Conservation (phyloP, 2,888 invertebrate species). For the Stenodera caucasica region DNA sequence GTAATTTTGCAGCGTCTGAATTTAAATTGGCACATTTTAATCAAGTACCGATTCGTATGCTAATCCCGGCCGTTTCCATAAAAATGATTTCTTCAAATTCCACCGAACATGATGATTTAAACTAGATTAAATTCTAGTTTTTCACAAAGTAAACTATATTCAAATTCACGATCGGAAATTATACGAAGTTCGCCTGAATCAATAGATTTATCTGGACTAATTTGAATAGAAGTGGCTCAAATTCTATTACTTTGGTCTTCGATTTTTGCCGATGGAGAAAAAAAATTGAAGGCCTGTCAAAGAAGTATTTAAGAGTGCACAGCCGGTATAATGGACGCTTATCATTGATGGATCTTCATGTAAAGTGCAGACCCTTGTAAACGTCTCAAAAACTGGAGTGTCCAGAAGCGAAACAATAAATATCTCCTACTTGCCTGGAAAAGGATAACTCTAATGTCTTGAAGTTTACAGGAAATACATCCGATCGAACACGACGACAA, state of each 20-base stretch:
- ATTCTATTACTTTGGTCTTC: too few relatives aligned
- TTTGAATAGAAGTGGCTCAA: too few relatives aligned
- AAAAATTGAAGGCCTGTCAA: too few relatives aligned
- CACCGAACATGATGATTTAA: not conserved
- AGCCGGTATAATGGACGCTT: constrained; percentile 36
- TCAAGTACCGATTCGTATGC: constrained; percentile 28
- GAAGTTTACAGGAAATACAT: constrained; percentile 20
- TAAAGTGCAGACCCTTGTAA: constrained; percentile 38
- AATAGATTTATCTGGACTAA: too few relatives aligned
- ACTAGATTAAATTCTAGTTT: not conserved
- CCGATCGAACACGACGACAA: constrained; percentile 3
- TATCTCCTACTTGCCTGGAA: constrained; percentile 11
- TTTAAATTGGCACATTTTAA: constrained; percentile 28
- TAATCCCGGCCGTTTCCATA: constrained; percentile 20
- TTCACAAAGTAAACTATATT: too few relatives aligned
- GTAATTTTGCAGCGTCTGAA: constrained; percentile 23
- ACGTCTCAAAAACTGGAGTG: constrained; percentile 28
- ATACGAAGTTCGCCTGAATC: too few relatives aligned
- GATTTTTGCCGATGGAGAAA: too few relatives aligned
- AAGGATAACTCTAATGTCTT: constrained; percentile 15
- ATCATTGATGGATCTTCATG: constrained; percentile 38
- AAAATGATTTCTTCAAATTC: constrained; percentile 21
- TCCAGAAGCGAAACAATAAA: constrained; percentile 22
- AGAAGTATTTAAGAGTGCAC: constrained; percentile 30
- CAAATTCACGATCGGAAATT: too few relatives aligned